Conservation (phyloP, 2,113 vertebrate genomes). For the Rhinolophus sinicus region DNA sequence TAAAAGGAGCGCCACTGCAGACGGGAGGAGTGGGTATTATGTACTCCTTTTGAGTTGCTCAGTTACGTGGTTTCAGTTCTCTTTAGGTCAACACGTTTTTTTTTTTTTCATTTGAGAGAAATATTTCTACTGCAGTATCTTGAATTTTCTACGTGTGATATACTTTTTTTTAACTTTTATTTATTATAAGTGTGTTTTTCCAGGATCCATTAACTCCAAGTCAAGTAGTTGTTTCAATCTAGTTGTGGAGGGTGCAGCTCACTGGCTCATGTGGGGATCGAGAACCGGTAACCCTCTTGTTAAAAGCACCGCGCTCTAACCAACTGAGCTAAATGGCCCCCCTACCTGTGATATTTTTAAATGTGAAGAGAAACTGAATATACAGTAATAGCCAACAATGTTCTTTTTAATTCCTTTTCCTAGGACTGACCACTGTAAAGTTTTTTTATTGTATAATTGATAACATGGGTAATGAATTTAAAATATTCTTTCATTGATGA, state of each 20-base stretch:
- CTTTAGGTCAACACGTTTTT: neutral
- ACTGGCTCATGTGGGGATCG: too few relatives aligned
- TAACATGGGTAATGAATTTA: neutral
- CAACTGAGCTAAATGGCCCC: too few relatives aligned
- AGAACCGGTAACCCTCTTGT: too few relatives aligned
- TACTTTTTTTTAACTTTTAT: too few relatives aligned
- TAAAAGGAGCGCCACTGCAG: neutral
- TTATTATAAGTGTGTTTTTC: too few relatives aligned
- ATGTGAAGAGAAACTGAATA: constrained; percentile 14
- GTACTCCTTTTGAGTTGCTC: neutral
- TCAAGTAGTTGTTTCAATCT: too few relatives aligned
- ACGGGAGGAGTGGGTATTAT: rapidly evolving
- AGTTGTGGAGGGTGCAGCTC: too few relatives aligned
- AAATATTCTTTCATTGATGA: neutral
- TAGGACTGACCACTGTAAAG: neutral
- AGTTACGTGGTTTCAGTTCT: neutral
- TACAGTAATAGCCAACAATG: neutral
- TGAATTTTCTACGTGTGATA: neutral
- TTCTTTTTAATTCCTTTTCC: constrained; percentile 1
- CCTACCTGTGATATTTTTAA: neutral
- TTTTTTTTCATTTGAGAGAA: constrained; percentile 13
- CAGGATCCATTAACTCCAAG: too few relatives aligned
- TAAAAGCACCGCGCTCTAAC: too few relatives aligned
- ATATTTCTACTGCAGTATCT: neutral
- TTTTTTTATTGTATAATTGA: neutral